A percentile compares a stretch with the other conserved stretches of the same genome.
Evolutionary conservation across 2,888 invertebrate genomes (phyloP).

Genomic region (Coleophora deauratella): DNA sequence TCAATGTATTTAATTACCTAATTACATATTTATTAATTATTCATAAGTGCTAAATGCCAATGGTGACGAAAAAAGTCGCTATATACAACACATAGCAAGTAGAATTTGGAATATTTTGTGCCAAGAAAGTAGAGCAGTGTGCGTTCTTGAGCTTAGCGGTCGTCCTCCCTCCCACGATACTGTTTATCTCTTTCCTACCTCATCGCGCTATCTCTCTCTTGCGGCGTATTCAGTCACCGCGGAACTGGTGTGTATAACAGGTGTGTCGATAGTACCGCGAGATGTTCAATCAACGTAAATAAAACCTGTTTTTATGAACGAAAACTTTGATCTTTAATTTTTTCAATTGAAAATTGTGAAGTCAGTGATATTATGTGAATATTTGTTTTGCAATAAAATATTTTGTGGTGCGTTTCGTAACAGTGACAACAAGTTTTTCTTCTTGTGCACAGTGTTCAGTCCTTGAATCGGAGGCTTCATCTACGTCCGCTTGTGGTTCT

Average conservation of each 20-base stretch:
- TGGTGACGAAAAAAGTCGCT: constrained; percentile 10
- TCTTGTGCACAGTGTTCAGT: constrained; percentile 52
- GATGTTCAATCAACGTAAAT: constrained; percentile 37
- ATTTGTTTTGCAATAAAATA: constrained; percentile 12
- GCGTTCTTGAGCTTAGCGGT: constrained; percentile 58
- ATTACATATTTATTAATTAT: background rate
- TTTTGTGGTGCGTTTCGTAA: constrained; percentile 48
- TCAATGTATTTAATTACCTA: constrained; percentile 4
- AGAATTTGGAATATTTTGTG: constrained; percentile 21
- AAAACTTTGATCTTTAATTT: constrained; percentile 20
- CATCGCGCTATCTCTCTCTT: constrained; percentile 54
- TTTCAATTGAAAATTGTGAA: constrained; percentile 6
- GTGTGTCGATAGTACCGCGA: constrained; percentile 38
- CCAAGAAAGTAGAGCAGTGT: constrained; percentile 43
- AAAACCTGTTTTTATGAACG: constrained; percentile 38
- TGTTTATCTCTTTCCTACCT: constrained; percentile 47
- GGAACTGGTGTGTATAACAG: constrained; percentile 50
- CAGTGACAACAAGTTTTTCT: constrained; percentile 57
- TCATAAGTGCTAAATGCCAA: constrained; percentile 6
- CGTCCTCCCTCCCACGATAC: constrained; percentile 59
- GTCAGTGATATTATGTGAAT: too few relatives aligned
- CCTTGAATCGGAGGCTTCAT: constrained; percentile 66
- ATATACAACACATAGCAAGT: constrained; percentile 12
- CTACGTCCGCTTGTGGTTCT: constrained; percentile 37
- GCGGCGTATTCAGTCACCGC: constrained; percentile 57